Evolutionary conservation across 2,888 invertebrate species (phyloP).

Genomic region (Caenorhabditis virilis): DNA sequence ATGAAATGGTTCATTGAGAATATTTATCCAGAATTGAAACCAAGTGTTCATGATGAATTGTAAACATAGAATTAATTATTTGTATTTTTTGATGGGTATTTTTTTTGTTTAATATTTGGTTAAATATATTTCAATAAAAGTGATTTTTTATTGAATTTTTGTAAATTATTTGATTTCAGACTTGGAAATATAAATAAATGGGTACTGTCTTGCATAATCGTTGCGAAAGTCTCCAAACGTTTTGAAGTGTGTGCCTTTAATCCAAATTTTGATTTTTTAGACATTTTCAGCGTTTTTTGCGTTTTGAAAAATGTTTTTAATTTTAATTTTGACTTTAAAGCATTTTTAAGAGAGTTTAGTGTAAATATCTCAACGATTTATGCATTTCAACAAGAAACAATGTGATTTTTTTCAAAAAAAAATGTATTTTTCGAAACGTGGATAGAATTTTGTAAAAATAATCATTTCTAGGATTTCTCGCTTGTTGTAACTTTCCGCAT

Average conservation of each 20-base stretch:
- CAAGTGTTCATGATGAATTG: slow-evolving; percentile 37
- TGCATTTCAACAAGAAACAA: too few species aligned
- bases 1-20: slow-evolving; percentile 87
- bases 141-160: not conserved
- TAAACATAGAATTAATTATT: not conserved
- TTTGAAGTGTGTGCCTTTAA: too few species aligned
- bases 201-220: not conserved
- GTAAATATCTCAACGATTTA: too few species aligned
- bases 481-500: too few species aligned
- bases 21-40: slow-evolving; percentile 78
- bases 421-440: too few species aligned
- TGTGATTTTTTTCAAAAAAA: too few species aligned
- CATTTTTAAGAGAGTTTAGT: too few species aligned
- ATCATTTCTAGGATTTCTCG: too few species aligned
- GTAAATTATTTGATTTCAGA: not conserved
- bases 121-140: not conserved
- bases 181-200: not conserved
- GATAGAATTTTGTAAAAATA: too few species aligned
- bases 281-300: not conserved
- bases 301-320: not conserved
- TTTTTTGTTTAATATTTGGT: not conserved
- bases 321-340: not conserved
- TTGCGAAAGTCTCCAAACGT: too few species aligned
- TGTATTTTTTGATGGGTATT: slow-evolving; percentile 1
- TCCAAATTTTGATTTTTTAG: not conserved